Evolutionary conservation across 2,113 vertebrate genomes (phyloP), one percentile per base, ranked within the genome.

Genomic region (Mormyrus lacerda): DNA sequence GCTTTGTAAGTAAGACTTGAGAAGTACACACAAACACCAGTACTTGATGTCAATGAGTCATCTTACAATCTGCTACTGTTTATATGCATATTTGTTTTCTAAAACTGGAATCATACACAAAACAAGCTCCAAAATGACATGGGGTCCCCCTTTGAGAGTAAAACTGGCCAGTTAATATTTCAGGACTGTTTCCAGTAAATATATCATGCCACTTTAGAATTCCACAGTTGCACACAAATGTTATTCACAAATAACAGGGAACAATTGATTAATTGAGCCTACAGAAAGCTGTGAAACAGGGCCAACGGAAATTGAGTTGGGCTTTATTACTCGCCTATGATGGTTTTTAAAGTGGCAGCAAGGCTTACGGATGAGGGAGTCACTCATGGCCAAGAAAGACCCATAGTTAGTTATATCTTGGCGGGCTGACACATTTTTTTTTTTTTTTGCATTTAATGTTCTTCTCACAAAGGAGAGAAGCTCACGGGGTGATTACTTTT

Each of bases 341-440:
- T 79, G 73, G 15, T 17, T 79, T 79, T 79, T 79, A 42, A 42
- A 79, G 73, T 19, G 73, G 73, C 15, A 79, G 73, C 35, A 3
- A 15, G 31, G 15, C 73, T 79, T 42, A 19, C 13, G 0, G 15
- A 79, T 79, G 73, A 79, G 13, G 13, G 35, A 42, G 35, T 4
- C 31, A 19, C 73, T 79, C 35, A 5, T 7, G 17, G 73, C 73
- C 73, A 79, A 79, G 73, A 79, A 79, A 39, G 42, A 79, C 35
- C 73, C 73, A 79, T 79, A 79, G 35, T 79, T 79, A 79, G 73
- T 79, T 79, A 79, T 39, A 79, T 79, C 73, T 79, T 79, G 73
- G 73, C 35, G 17, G 13, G 31, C 35, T 42, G 31, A 39, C 69
- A 35, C 61, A 39, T 17, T 19, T 76, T 21, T 3, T 53, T 53